Percentiles rank a stretch among this genome's conserved stretches.
These are phyloP conservation scores for Lasioglossum morio DNA, from an alignment of 2,888 invertebrate genomes.

Conservation along the genomic window DNA sequence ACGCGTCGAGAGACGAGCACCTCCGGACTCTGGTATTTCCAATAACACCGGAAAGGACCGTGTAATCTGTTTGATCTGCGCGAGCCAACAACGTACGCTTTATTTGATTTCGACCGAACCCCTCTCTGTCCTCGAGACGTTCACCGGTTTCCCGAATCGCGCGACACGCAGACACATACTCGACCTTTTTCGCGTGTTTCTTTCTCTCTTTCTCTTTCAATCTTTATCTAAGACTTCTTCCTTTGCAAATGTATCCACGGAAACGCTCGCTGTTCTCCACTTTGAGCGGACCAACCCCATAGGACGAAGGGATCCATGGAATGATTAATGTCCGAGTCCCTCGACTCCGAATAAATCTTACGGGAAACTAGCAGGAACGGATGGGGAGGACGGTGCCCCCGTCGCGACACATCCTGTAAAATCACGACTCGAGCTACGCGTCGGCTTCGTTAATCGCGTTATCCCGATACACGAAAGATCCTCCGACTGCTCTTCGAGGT, in stretches of 20 bases:
- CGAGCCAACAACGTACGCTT: slow-evolving; percentile 27
- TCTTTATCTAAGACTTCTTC: not conserved
- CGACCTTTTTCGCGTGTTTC: not conserved
- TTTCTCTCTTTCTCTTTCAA: not conserved
- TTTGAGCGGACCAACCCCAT: too few species aligned
- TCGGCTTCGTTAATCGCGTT: slow-evolving; percentile 73
- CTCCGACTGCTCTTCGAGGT: not conserved
- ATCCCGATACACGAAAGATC: slow-evolving; percentile 43
- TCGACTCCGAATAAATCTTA: slow-evolving; percentile 57
- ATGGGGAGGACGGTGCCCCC: slow-evolving; percentile 60
- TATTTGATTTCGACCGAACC: slow-evolving; percentile 33
- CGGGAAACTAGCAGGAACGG: slow-evolving; percentile 3
- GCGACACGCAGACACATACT: not conserved
- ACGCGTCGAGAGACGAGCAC: not conserved
- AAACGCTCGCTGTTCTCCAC: too few species aligned
- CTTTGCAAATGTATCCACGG: not conserved
- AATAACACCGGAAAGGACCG: slow-evolving; percentile 36
- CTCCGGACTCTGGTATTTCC: slow-evolving; percentile 15
- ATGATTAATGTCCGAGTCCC: slow-evolving; percentile 51
- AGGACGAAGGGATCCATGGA: not conserved
- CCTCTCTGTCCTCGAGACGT: slow-evolving; percentile 5
- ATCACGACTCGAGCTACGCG: slow-evolving; percentile 71
- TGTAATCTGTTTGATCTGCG: slow-evolving; percentile 35
- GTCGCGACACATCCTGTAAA: slow-evolving; percentile 63
- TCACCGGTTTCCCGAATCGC: not conserved